A percentile compares a stretch with the other conserved stretches of the same genome.
Evolutionary conservation across 2,797 vertebrate genomes (phyloP).

Genomic region (Chrysocyon brachyurus): DNA sequence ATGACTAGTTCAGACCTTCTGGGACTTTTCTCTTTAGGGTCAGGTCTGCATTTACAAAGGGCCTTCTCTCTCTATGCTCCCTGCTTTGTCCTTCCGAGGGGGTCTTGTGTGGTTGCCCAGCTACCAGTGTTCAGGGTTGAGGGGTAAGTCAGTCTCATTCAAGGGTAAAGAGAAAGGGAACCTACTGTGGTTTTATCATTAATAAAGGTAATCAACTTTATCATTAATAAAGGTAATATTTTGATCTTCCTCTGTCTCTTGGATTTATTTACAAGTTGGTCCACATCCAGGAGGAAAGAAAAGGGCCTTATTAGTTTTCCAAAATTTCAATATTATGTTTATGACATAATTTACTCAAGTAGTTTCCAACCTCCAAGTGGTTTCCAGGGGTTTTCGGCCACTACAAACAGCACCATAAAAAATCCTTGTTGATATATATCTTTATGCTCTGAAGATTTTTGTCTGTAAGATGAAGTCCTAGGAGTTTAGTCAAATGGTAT

Average conservation of each 20-base stretch:
- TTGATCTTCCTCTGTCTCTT: not conserved
- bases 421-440: not conserved
- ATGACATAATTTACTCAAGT: not conserved
- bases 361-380: not conserved
- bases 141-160: not conserved
- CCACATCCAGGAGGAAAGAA: not conserved
- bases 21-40: too few relatives aligned
- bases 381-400: not conserved
- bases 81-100: not conserved
- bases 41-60: not conserved
- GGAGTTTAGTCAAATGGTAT: not conserved
- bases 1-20: not conserved
- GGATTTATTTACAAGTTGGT: constrained; percentile 5
- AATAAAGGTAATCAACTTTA: not conserved
- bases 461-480: not conserved
- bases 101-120: not conserved
- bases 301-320: not conserved
- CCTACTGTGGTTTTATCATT: not conserved
- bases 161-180: not conserved
- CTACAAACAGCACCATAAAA: not conserved
- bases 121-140: not conserved
- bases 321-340: not conserved
- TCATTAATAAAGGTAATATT: not conserved
- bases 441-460: not conserved
- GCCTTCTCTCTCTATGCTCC: too few relatives aligned